Evolutionary conservation across 2,113 vertebrate genomes (phyloP).

Genomic region (Bos javanicus): DNA sequence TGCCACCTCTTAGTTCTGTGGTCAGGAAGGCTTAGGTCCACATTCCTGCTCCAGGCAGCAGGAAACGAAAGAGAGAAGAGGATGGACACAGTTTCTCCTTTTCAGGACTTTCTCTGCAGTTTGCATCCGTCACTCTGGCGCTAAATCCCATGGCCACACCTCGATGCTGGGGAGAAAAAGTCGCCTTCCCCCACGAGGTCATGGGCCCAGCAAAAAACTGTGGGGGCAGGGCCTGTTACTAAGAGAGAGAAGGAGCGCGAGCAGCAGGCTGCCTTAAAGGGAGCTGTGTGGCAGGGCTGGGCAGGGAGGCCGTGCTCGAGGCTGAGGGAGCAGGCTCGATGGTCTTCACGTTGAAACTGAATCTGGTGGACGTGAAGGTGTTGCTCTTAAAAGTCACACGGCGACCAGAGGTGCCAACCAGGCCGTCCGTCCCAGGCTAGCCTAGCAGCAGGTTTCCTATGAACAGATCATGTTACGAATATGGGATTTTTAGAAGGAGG

Average conservation of each 20-base stretch:
- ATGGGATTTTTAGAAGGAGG: not conserved
- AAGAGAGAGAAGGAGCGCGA: not conserved
- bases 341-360: not conserved
- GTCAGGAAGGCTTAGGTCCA: not conserved
- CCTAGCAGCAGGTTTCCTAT: not conserved
- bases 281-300: not conserved
- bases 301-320: not conserved
- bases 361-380: too few species aligned
- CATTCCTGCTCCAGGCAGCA: not conserved
- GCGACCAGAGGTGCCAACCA: not conserved
- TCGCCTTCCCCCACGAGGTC: not conserved
- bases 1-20: not conserved
- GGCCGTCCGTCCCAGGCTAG: not conserved
- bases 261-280: not conserved
- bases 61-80: not conserved
- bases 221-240: too few species aligned
- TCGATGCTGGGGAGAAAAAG: not conserved
- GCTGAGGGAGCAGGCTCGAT: fast-evolving
- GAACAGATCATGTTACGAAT: not conserved
- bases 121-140: not conserved
- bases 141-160: not conserved
- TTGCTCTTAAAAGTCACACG: not conserved
- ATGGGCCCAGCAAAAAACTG: not conserved
- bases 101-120: not conserved
- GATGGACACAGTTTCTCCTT: not conserved